These are phyloP conservation scores for Empis livida DNA, from an alignment of 2,888 invertebrate genomes.

Conservation along the genomic window DNA sequence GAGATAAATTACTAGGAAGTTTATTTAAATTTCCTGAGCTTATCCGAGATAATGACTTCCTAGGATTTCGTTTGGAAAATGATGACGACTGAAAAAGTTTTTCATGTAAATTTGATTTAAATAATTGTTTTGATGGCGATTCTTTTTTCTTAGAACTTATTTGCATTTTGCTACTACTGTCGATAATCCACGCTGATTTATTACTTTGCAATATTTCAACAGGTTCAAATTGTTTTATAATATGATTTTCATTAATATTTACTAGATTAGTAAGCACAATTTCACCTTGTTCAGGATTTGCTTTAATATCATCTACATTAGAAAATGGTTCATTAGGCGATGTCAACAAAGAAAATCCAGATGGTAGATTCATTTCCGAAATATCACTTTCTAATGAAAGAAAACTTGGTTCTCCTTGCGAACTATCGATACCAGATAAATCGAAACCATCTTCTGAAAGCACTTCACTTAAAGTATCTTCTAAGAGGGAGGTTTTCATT, in stretches of 20 bases:
- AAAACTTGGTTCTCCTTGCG: conserved; percentile 17
- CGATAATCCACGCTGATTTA: conserved; percentile 40
- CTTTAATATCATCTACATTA: not conserved
- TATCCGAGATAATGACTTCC: conserved; percentile 45
- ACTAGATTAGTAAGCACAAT: conserved; percentile 13
- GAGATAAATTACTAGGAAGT: conserved; percentile 12
- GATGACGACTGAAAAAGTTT: conserved; percentile 54
- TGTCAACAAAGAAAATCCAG: not conserved
- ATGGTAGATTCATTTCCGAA: not conserved
- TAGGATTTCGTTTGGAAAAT: conserved; percentile 62
- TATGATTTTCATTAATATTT: conserved; percentile 20
- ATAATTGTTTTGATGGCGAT: conserved; percentile 6
- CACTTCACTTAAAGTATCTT: conserved; percentile 52
- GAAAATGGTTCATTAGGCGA: not conserved
- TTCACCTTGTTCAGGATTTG: not conserved
- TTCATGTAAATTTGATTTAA: conserved; percentile 36
- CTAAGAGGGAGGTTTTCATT: conserved; percentile 59
- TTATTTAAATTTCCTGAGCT: conserved; percentile 15
- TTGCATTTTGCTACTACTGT: conserved; percentile 23
- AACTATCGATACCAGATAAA: conserved; percentile 23
- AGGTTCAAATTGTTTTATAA: conserved; percentile 26
- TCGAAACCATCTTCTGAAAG: conserved; percentile 33
- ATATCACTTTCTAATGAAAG: not conserved
- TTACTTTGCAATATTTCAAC: conserved; percentile 20
- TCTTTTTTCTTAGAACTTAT: conserved; percentile 17